Percentiles rank a stretch among this genome's conserved stretches.
Evolutionary conservation across 2,888 invertebrate genomes (phyloP).

Genomic region (Macaria liturata): DNA sequence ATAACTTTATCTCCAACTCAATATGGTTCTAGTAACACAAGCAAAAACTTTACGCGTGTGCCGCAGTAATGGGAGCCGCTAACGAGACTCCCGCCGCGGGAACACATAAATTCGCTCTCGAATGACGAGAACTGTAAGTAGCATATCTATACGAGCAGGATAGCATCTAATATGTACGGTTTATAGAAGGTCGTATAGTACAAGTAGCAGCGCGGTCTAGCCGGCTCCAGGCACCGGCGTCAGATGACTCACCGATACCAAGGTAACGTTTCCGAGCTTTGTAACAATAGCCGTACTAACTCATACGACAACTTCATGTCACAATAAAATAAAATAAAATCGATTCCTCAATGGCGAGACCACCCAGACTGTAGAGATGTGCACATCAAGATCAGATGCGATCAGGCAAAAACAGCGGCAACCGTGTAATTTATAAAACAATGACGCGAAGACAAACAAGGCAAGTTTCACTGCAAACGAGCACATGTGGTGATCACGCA

Average conservation of each 20-base stretch:
- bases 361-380: constrained; percentile 10
- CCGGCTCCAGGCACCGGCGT: constrained; percentile 54
- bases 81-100: constrained; percentile 51
- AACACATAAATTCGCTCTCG: constrained; percentile 51
- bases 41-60: constrained; percentile 29
- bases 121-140: constrained; percentile 39
- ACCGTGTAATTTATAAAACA: constrained; percentile 22
- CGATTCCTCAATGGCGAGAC: constrained; percentile 4
- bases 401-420: constrained; percentile 6
- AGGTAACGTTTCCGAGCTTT: constrained; percentile 47
- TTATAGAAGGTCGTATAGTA: constrained; percentile 27
- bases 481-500: constrained; percentile 43
- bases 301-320: constrained; percentile 28
- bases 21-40: constrained; percentile 16
- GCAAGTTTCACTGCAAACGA: constrained; percentile 40
- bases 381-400: constrained; percentile 1
- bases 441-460: constrained; percentile 31
- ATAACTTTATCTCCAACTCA: constrained; percentile 13
- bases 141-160: constrained; percentile 25
- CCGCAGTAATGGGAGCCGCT: constrained; percentile 35
- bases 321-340: constrained; percentile 29
- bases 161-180: constrained; percentile 17
- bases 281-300: constrained; percentile 36
- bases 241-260: constrained; percentile 66
- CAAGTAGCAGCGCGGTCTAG: constrained; percentile 44